Conservation (phyloP, 1,140 invertebrate genomes). For the Hetaerina americana region DNA sequence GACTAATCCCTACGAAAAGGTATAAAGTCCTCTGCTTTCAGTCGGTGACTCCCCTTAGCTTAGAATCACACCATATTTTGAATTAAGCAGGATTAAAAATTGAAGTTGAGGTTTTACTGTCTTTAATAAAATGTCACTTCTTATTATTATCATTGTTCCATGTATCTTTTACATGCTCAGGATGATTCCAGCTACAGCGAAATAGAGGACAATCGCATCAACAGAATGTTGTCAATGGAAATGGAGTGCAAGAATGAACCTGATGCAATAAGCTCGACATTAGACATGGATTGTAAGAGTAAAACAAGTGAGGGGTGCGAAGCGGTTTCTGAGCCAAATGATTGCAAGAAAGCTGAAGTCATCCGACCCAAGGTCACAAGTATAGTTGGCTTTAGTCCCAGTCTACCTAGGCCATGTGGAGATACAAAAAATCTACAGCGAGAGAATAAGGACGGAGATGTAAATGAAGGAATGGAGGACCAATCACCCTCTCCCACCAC, state of each 20-base stretch:
- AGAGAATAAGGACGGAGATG: neutral
- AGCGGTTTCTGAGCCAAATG: neutral
- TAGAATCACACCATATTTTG: no score
- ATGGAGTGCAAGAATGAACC: neutral
- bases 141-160: no score
- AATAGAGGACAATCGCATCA: slow-evolving; percentile 28
- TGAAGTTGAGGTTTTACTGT: no score
- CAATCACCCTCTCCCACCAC: neutral
- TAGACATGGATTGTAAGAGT: neutral
- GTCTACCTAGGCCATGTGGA: neutral
- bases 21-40: no score
- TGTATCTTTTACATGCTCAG: slow-evolving; percentile 16
- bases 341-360: neutral
- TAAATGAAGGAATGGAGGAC: neutral
- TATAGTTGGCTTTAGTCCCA: neutral
- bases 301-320: neutral
- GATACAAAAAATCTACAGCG: neutral
- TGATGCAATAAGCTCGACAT: neutral
- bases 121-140: no score
- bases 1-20: no score
- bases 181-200: slow-evolving; percentile 28
- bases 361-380: neutral
- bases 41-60: no score
- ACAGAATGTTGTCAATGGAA: slow-evolving; percentile 19
- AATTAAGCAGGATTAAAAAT: no score